Evolutionary conservation across 2,888 invertebrate species (phyloP), one percentile per base, ranked within the genome.

Genomic region (Apotomis betuletana): DNA sequence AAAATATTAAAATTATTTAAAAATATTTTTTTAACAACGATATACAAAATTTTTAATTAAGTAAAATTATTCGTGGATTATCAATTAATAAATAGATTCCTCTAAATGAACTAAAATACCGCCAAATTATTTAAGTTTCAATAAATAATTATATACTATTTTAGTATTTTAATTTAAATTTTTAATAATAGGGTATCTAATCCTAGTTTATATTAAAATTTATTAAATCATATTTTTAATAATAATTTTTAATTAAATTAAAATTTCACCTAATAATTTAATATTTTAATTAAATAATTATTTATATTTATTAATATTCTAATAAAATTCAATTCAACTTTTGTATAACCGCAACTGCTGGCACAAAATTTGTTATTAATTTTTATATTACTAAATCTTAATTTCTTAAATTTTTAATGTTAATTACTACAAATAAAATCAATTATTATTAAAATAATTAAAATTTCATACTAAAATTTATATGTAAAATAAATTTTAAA

Each of bases 341-440:
- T 92, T 94, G 95, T 94, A 81, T 95, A 95, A 95, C 94, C 95
- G 95, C 95, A 94, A 94, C 94, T 95, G 95, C 95, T 95, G 95
- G 95, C 95, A 95, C 95, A 94, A 94, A 94, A 91, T 95, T 94
- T 85, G 93, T 94, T 92, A 94, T 90, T 94, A 94, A 90, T 94
- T 87, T 83, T 80, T 81, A 89, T 90, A 91, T 94, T 94, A 92
- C 89, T 94, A 94, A 94, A 94, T 91, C 94, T 93, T 94, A 94
- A 94, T 92, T 94, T 90, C 90, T 91, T 94, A 94, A 94, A 94
- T 93, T 82, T 88, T 90, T 92, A 94, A 94, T 86, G 89, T 83
- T 91, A 92, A 91, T 91, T 91, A 69, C 60, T 54, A 60, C 60
- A 54, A 72, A 55, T 81, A 79, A 77, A 80, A 76, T 79, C 80